Base-by-base conservation (phyloP, 2,888 invertebrate genomes). In the Arrhopalites spinosus region DNA sequence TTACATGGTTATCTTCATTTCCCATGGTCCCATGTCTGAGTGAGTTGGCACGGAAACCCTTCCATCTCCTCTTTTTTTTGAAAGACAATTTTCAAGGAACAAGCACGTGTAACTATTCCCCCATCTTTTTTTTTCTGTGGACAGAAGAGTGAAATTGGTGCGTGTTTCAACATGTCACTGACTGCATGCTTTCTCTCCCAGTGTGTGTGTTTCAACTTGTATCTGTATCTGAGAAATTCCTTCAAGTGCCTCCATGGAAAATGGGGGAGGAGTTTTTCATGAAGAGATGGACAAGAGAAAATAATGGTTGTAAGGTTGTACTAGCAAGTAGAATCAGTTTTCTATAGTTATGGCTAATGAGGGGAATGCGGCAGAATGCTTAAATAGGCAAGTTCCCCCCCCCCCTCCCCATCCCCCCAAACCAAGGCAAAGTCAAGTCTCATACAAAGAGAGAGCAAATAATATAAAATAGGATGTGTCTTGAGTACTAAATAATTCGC, bases 401-500 rank as follows among this genome's bases (percentile, higher is more conserved):
- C 36, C 11, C 36, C 36, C 36, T 36, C 36, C 36, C 36, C 11
- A 3, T 11, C 36, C 11, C 36, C 36, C 3, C 36, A 36, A 3
- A n/a, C n/a, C n/a, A n/a, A n/a, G n/a, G n/a, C n/a, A n/a, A n/a
- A n/a, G n/a, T n/a, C n/a, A n/a, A n/a, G n/a, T n/a, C n/a, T n/a
- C n/a, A n/a, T n/a, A 64, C 25, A 68, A 25, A 68, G 63, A 63
- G 23, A 66, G 64, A 75, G 73, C 53, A 78, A 78, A 80, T 79
- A 78, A 74, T 74, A 77, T 73, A 78, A 78, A 77, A 78, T 78
- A 77, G 78, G 74, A 78, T 81, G 81, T 79, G 81, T 77, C 78
- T 76, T 64, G 78, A 75, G 77, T 79, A 73, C 78, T 79, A 79
- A 79, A 76, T 79, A 81, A 81, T 78, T 81, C 77, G 72, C 78